Percentiles rank a stretch among this genome's conserved stretches.
These are phyloP conservation scores for Stichopus horrens DNA, from an alignment of 53 echinoderm and acorn worm genomes.

Conservation along the genomic window DNA sequence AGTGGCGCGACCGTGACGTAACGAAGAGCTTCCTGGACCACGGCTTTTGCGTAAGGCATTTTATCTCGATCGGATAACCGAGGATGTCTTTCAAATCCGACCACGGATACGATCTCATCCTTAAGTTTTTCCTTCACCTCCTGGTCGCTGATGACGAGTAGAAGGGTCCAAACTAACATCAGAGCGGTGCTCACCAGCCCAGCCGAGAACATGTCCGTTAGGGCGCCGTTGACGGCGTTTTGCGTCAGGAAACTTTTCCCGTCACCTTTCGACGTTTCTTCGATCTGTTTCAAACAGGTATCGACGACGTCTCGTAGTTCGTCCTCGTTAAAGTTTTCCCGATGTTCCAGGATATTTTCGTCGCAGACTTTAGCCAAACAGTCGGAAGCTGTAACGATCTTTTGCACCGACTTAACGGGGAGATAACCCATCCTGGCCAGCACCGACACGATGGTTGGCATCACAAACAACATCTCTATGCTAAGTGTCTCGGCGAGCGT, in stretches of 20 bases:
- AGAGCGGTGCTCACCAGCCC: conserved; percentile 29
- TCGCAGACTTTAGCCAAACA: not conserved
- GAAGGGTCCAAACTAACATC: conserved; percentile 7
- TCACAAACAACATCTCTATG: conserved; percentile 16
- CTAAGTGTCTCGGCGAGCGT: not conserved
- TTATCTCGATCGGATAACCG: conserved; percentile 16
- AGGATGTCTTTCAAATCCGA: conserved; percentile 22
- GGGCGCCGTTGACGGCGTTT: conserved; percentile 19
- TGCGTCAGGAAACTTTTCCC: conserved; percentile 8
- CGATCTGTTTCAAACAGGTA: conserved; percentile 14
- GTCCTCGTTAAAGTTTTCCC: not conserved
- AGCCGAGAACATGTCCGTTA: conserved; percentile 26
- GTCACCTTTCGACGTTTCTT: not conserved
- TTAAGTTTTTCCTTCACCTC: not conserved
- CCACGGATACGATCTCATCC: not conserved
- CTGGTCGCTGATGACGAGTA: not conserved
- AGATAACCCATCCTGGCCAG: conserved; percentile 4
- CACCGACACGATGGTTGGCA: not conserved
- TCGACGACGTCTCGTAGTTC: conserved; percentile 10
- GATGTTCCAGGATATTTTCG: not conserved
- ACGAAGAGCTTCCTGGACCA: conserved; percentile 32
- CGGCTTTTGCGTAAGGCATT: conserved; percentile 27
- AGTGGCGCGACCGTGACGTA: conserved; percentile 25
- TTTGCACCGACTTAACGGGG: conserved; percentile 13
- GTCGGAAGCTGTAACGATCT: not conserved